These are phyloP conservation scores for Tineola bisselliella DNA, from an alignment of 2,888 invertebrate genomes.

Conservation along the genomic window DNA sequence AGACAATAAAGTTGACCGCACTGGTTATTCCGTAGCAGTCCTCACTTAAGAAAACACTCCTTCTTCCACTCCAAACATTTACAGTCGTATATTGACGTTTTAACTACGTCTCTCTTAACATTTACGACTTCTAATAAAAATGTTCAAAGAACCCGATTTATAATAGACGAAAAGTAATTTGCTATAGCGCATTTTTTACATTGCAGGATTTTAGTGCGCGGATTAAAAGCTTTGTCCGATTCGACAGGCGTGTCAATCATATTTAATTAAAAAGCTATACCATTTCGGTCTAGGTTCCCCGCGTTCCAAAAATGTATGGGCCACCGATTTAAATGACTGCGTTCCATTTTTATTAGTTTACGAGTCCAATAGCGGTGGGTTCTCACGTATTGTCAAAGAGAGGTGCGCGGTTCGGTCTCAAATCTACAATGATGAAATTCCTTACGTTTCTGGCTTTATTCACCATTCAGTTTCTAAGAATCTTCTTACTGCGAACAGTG, in stretches of 20 bases:
- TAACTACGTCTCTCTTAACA: slow-evolving; percentile 53
- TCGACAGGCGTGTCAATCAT: slow-evolving; percentile 37
- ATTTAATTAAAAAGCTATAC: slow-evolving; percentile 29
- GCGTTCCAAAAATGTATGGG: slow-evolving; percentile 31
- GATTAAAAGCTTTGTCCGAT: slow-evolving; percentile 24
- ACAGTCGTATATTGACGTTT: slow-evolving; percentile 58
- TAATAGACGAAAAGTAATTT: slow-evolving; percentile 41
- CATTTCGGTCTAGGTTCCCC: slow-evolving; percentile 18
- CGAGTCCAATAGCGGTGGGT: slow-evolving; percentile 27
- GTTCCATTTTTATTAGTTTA: slow-evolving; percentile 40
- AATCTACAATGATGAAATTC: slow-evolving; percentile 62
- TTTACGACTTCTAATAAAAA: slow-evolving; percentile 56
- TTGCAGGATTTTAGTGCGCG: slow-evolving; percentile 21
- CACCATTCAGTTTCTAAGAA: slow-evolving; percentile 60
- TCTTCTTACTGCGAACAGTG: slow-evolving; percentile 24
- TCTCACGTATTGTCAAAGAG: slow-evolving; percentile 40
- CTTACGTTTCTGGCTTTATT: slow-evolving; percentile 52
- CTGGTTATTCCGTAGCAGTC: slow-evolving; percentile 40
- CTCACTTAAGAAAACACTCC: slow-evolving; percentile 55
- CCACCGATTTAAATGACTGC: slow-evolving; percentile 29
- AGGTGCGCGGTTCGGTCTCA: slow-evolving; percentile 42
- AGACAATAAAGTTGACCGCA: slow-evolving; percentile 51
- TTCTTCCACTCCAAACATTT: slow-evolving; percentile 56
- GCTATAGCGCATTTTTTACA: slow-evolving; percentile 25
- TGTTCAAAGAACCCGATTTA: slow-evolving; percentile 52